Percentiles rank a stretch among this genome's conserved stretches.
These are phyloP conservation scores for Laupala kohalensis DNA, from an alignment of 1,140 invertebrate species.

Conservation along the genomic window DNA sequence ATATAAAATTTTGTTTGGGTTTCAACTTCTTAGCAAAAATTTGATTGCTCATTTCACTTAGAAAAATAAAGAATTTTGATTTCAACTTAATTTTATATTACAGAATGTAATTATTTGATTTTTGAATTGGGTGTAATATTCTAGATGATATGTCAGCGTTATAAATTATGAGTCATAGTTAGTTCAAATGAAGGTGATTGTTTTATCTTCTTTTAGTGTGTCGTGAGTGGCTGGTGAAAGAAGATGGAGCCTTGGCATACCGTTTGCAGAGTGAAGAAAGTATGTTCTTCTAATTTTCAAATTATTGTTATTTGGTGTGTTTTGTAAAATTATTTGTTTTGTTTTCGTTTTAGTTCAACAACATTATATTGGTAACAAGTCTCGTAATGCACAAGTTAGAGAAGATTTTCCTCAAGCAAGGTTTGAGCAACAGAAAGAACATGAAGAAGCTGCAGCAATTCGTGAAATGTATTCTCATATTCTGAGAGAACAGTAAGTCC, in stretches of 20 bases:
- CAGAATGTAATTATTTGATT: no score
- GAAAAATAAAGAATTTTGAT: no score
- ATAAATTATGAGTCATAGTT: no score
- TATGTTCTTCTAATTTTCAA: constrained; percentile 32
- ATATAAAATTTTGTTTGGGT: no score
- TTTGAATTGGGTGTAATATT: no score
- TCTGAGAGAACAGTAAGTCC: constrained; percentile 48
- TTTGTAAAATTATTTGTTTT: constrained; percentile 4
- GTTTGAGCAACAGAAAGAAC: constrained; percentile 66
- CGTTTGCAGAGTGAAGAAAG: constrained; percentile 83
- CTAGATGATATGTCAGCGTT: no score
- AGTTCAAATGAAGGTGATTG: no score
- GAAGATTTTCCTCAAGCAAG: constrained; percentile 76
- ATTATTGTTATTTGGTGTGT: not conserved
- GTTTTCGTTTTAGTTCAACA: constrained; percentile 44
- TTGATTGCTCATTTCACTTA: no score
- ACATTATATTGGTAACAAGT: constrained; percentile 75
- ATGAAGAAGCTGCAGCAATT: constrained; percentile 43
- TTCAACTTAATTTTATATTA: no score
- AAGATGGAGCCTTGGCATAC: constrained; percentile 81
- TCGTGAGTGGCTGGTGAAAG: constrained; percentile 80
- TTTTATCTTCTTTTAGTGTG: constrained; percentile 48
- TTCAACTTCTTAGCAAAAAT: no score
- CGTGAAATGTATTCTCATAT: constrained; percentile 45
- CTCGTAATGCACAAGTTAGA: constrained; percentile 72